Percentiles rank a stretch among this genome's conserved stretches.
These are phyloP conservation scores for Anthopleura xanthogrammica DNA, from an alignment of 92 coral and sea anemone genomes.

Conservation along the genomic window DNA sequence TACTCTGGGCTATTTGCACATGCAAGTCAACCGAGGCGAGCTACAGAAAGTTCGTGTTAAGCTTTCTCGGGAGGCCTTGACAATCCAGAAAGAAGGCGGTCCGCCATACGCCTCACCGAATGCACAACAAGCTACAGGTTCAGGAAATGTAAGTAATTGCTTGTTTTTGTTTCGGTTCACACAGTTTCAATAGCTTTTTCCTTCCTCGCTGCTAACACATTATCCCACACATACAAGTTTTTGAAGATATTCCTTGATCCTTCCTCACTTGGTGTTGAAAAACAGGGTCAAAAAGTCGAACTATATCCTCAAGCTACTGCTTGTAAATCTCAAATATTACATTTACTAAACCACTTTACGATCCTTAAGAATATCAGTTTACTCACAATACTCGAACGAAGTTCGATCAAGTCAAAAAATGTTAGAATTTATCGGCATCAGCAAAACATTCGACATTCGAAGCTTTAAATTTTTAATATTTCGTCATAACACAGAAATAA, in stretches of 20 bases:
- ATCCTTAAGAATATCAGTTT: background rate
- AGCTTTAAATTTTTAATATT: background rate
- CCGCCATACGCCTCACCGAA: constrained; percentile 45
- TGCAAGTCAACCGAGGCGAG: constrained; percentile 82
- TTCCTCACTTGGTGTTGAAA: background rate
- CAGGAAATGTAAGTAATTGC: constrained; percentile 24
- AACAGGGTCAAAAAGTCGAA: constrained; percentile 18
- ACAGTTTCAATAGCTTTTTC: background rate
- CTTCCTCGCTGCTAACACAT: background rate
- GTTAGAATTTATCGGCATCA: background rate
- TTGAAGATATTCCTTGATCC: background rate
- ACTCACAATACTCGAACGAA: background rate
- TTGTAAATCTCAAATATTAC: background rate
- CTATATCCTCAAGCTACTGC: background rate
- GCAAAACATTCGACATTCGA: background rate
- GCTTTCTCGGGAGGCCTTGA: constrained; percentile 80
- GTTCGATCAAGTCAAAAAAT: background rate
- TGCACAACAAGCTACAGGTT: constrained; percentile 31
- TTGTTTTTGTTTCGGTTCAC: background rate
- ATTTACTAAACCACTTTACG: background rate
- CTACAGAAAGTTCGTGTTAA: constrained; percentile 89
- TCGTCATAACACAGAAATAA: background rate
- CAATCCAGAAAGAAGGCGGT: constrained; percentile 80
- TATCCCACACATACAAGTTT: too few relatives aligned
- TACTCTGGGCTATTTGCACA: constrained; percentile 76